phyloP scores from a whole-genome alignment of 2,113 vertebrate species.

The Catharus fuscescens region DNA sequence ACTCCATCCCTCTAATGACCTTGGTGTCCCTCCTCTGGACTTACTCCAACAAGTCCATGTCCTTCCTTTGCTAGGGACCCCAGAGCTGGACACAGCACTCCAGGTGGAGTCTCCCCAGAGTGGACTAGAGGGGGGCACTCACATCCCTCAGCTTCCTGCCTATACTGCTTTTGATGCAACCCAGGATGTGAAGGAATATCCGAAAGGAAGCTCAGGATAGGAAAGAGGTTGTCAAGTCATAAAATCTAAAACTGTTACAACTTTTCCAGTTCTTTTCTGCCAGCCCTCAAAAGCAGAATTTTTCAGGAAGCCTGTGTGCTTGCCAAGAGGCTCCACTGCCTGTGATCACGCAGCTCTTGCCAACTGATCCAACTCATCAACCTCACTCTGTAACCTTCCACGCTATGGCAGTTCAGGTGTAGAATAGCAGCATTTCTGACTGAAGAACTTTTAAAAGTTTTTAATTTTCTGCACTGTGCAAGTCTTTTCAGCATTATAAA shows the following conservation, averaged over 20 bases:
- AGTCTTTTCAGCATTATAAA: not conserved
- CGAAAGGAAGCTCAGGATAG: not conserved
- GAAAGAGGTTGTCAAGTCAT: not conserved
- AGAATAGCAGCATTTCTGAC: not conserved
- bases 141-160: not conserved
- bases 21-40: not conserved
- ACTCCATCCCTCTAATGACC: not conserved
- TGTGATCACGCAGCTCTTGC: not conserved
- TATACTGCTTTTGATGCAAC: not conserved
- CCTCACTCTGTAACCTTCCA: not conserved
- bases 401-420: accelerated
- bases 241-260: not conserved
- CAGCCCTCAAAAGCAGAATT: not conserved
- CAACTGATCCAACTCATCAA: not conserved
- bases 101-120: not conserved
- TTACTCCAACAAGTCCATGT: not conserved
- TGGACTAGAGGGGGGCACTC: not conserved
- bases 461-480: not conserved
- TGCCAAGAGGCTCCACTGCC: not conserved
- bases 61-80: not conserved
- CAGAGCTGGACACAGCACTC: not conserved
- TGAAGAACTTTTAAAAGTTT: not conserved
- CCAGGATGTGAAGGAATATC: not conserved
- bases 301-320: not conserved
- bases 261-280: not conserved